phyloP scores from a whole-genome alignment of 64 coral and sea anemone species.

The Actinia equina region DNA sequence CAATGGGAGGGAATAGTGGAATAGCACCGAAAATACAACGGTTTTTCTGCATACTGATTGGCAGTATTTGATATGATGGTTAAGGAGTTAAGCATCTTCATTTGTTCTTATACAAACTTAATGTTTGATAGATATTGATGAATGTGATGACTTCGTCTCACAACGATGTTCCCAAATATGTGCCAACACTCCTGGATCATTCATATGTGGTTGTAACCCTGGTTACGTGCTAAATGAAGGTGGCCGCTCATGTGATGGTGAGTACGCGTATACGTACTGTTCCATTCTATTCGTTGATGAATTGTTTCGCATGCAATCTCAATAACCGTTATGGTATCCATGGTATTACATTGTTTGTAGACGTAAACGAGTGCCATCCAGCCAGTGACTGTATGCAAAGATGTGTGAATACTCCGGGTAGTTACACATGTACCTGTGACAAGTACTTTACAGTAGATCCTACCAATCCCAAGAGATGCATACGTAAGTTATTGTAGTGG shows the following conservation, averaged over 20 bases:
- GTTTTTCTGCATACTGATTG: too few relatives aligned
- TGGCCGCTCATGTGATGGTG: slow-evolving; percentile 19
- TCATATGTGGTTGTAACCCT: slow-evolving; percentile 17
- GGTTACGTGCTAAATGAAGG: slow-evolving; percentile 17
- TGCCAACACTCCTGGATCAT: slow-evolving; percentile 43
- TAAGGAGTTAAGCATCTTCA: not conserved
- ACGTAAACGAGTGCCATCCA: slow-evolving; percentile 3
- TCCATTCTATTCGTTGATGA: not conserved
- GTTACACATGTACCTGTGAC: slow-evolving; percentile 22
- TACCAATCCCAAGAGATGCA: not conserved
- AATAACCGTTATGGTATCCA: too few relatives aligned
- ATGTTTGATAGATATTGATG: slow-evolving; percentile 34
- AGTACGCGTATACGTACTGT: not conserved
- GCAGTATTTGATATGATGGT: too few relatives aligned
- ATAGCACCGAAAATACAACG: too few relatives aligned
- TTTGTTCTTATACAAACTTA: not conserved
- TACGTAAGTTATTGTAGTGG: slow-evolving; percentile 22
- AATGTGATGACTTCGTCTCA: slow-evolving; percentile 1
- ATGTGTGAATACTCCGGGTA: slow-evolving; percentile 38
- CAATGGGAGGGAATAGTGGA: too few relatives aligned
- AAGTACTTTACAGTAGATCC: slow-evolving; percentile 18
- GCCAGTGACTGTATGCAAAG: slow-evolving; percentile 12
- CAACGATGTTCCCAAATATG: slow-evolving; percentile 23
- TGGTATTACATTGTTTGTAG: not conserved
- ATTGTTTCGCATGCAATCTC: too few relatives aligned